Evolutionary conservation across 1,140 invertebrate species (phyloP).

Genomic region (Ditylenchus dipsaci): DNA sequence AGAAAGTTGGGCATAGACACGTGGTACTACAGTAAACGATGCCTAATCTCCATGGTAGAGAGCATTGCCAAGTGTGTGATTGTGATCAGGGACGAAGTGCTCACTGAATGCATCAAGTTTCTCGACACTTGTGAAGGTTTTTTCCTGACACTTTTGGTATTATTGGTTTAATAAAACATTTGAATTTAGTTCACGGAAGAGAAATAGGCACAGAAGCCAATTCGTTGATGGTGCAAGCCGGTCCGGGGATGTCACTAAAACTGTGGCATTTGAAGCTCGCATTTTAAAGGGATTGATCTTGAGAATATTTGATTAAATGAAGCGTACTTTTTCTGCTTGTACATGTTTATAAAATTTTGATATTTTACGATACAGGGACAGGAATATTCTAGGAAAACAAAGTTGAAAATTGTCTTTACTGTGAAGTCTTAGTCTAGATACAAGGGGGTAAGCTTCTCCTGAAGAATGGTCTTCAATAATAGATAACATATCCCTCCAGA

Average conservation of each 20-base stretch:
- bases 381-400: too few species aligned
- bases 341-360: too few species aligned
- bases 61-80: slow-evolving; percentile 73
- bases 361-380: too few species aligned
- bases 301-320: slow-evolving; percentile 58
- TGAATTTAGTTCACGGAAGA: slow-evolving; percentile 67
- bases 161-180: not conserved
- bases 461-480: too few species aligned
- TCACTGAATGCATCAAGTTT: slow-evolving; percentile 84
- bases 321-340: too few species aligned
- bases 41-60: slow-evolving; percentile 80
- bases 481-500: too few species aligned
- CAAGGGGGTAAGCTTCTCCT: too few species aligned
- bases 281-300: slow-evolving; percentile 77
- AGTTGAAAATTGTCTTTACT: too few species aligned
- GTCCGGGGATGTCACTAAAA: slow-evolving; percentile 77
- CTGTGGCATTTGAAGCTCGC: slow-evolving; percentile 84
- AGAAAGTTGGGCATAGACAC: slow-evolving; percentile 92
- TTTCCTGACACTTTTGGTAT: slow-evolving; percentile 29
- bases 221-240: slow-evolving; percentile 71
- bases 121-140: slow-evolving; percentile 78
- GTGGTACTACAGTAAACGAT: slow-evolving; percentile 93
- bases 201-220: slow-evolving; percentile 78
- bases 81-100: slow-evolving; percentile 73
- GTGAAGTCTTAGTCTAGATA: too few species aligned